phyloP scores from a whole-genome alignment of 1,140 invertebrate species.

The Platorchestia sp. region DNA sequence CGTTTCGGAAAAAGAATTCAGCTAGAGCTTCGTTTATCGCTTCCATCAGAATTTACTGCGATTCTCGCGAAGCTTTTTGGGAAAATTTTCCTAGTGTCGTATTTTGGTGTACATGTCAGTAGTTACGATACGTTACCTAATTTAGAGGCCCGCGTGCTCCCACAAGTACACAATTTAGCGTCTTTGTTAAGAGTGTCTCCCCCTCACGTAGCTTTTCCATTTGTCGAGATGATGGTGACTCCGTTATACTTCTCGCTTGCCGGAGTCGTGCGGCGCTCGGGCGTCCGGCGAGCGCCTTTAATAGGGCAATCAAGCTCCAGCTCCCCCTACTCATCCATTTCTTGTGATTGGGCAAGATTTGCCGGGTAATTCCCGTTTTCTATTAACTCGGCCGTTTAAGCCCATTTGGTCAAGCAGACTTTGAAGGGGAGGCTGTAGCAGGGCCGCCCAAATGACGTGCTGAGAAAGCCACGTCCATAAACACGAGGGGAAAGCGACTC shows the following conservation, averaged over 20 bases:
- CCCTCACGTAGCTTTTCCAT: conserved; percentile 49
- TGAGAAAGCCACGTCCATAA: conserved; percentile 26
- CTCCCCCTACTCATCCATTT: conserved; percentile 49
- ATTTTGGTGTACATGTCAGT: background rate
- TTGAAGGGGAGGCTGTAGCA: background rate
- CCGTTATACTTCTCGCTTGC: background rate
- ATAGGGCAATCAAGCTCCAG: conserved; percentile 36
- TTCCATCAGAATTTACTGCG: too few species aligned
- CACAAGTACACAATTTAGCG: conserved; percentile 28
- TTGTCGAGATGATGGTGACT: background rate
- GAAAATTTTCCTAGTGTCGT: background rate
- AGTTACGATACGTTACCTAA: background rate
- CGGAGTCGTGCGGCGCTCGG: background rate
- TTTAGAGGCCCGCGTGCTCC: conserved; percentile 17
- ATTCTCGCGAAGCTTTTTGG: background rate
- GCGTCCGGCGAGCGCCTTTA: background rate
- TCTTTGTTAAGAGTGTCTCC: conserved; percentile 42
- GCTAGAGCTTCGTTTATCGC: too few species aligned
- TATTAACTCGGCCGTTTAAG: conserved; percentile 53
- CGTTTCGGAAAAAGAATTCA: too few species aligned
- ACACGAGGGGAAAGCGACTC: background rate
- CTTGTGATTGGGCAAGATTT: conserved; percentile 54
- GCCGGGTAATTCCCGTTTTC: conserved; percentile 46
- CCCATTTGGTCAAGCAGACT: conserved; percentile 48
- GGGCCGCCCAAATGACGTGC: background rate